A percentile compares a stretch with the other conserved stretches of the same genome.
Conservation (phyloP, 2,888 invertebrate genomes). For the Dexiosoma caninum region DNA sequence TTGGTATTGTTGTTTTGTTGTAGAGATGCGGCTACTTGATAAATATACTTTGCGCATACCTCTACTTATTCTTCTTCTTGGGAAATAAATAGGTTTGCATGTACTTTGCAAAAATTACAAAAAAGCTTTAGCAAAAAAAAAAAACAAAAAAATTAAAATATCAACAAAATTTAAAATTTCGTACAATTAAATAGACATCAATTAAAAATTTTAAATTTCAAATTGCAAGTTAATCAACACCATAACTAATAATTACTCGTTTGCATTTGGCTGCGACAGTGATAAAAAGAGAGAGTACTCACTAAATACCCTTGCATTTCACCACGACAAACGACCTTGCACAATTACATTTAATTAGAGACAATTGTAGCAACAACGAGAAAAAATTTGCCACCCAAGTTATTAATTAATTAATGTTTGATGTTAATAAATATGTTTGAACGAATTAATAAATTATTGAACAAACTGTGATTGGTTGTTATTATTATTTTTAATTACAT, state of each 20-base stretch:
- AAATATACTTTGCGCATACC: no score
- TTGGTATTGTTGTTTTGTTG: no score
- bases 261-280: not conserved
- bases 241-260: constrained; percentile 14
- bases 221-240: constrained; percentile 44
- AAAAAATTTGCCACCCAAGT: constrained; percentile 42
- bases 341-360: constrained; percentile 73
- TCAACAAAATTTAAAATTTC: no score
- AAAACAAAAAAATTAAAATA: no score
- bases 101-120: no score
- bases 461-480: constrained; percentile 41
- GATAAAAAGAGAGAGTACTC: constrained; percentile 19
- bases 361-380: constrained; percentile 68
- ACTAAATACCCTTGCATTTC: constrained; percentile 26
- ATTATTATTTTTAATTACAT: not conserved
- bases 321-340: constrained; percentile 70
- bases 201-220: no score
- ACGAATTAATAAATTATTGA: constrained; percentile 60
- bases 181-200: no score
- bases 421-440: constrained; percentile 57
- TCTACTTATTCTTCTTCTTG: no score
- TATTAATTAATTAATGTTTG: constrained; percentile 46
- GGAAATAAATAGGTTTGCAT: no score
- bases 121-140: no score
- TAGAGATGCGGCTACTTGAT: no score